Evolutionary conservation across 1,140 invertebrate species (phyloP).

Genomic region (Papilio dardanus): DNA sequence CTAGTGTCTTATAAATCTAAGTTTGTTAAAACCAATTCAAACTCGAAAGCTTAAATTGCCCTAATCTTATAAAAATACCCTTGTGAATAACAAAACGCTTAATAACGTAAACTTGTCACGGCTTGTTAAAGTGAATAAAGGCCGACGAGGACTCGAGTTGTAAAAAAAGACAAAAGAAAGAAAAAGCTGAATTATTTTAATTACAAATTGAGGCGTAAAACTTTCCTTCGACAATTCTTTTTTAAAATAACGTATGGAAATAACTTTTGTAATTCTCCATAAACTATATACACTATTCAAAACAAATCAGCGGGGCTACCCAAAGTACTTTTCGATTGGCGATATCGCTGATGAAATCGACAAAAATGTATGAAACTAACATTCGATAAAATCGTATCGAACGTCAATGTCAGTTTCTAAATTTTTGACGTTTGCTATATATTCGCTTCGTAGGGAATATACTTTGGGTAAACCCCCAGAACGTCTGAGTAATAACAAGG

Average conservation of each 20-base stretch:
- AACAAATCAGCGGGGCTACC: no score
- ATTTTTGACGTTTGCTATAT: no score
- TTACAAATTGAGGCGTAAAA: constrained; percentile 4
- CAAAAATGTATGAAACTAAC: no score
- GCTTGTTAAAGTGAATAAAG: neutral
- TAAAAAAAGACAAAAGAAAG: neutral
- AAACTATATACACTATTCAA: neutral
- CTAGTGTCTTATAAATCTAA: no score
- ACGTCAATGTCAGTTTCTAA: no score
- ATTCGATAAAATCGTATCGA: no score
- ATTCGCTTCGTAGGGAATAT: no score
- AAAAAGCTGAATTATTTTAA: constrained; percentile 6
- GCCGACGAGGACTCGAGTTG: neutral
- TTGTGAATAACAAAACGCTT: neutral
- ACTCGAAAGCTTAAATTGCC: neutral
- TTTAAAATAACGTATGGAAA: neutral
- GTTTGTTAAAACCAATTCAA: no score
- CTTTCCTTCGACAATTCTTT: neutral
- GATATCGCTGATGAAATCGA: no score
- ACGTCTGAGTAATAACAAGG: no score
- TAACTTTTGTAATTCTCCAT: neutral
- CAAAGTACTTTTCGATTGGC: no score
- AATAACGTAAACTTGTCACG: neutral
- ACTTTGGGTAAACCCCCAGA: no score
- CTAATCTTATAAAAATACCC: neutral